phyloP scores from a whole-genome alignment of 2,888 invertebrate species.

The Timema cristinae region DNA sequence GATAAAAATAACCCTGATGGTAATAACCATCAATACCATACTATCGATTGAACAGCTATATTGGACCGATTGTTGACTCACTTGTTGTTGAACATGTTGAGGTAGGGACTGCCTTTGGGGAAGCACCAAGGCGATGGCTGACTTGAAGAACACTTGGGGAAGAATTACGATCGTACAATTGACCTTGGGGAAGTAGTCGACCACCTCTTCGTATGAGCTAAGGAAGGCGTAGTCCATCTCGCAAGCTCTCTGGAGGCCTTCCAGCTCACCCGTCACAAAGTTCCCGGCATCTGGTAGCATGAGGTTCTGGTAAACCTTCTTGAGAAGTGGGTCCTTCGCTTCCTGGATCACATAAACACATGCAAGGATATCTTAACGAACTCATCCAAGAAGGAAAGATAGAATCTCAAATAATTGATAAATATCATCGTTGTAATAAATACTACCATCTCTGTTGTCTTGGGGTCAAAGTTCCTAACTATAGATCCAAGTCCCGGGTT shows the following conservation, averaged over 20 bases:
- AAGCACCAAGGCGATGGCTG: conserved; percentile 19
- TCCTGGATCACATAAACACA: conserved; percentile 5
- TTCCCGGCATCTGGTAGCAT: conserved; percentile 13
- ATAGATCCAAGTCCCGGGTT: too few species aligned
- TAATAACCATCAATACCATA: too few species aligned
- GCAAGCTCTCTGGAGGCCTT: conserved; percentile 21
- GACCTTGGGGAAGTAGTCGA: conserved; percentile 11
- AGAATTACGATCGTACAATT: conserved; percentile 18
- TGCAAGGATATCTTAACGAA: too few species aligned
- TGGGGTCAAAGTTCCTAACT: too few species aligned
- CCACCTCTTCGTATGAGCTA: conserved; percentile 16
- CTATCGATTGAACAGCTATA: too few species aligned
- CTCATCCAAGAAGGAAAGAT: too few species aligned
- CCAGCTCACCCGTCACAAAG: conserved; percentile 14
- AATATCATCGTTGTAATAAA: too few species aligned
- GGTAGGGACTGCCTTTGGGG: conserved; percentile 23
- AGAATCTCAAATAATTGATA: too few species aligned
- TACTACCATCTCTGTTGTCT: too few species aligned
- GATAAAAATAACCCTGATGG: too few species aligned
- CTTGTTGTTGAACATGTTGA: conserved; percentile 22
- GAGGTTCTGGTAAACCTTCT: conserved; percentile 13
- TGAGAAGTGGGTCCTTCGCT: background rate
- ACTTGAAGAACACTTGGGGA: conserved; percentile 24
- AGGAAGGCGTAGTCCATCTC: conserved; percentile 19
- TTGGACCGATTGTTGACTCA: conserved; percentile 9